phyloP scores from a whole-genome alignment of 2,113 vertebrate species.

The Xiphias gladius region DNA sequence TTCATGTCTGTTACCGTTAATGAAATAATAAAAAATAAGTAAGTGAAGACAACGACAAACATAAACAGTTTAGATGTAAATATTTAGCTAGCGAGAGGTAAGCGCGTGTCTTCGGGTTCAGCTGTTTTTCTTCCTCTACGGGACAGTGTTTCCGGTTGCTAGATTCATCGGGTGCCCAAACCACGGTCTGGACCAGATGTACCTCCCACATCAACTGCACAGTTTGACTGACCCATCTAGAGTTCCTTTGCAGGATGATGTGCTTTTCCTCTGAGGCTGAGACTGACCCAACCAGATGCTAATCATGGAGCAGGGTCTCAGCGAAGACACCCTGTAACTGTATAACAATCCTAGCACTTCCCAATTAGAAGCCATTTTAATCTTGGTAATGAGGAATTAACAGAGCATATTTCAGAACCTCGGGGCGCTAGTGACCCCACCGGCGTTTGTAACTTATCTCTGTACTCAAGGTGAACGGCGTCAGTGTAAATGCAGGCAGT shows the following conservation, averaged over 20 bases:
- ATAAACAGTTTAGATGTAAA: no score
- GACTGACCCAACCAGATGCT: constrained; percentile 20
- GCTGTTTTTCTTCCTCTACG: no score
- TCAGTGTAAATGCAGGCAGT: constrained; percentile 11
- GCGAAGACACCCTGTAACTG: background rate
- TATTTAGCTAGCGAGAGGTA: no score
- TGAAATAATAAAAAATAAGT: no score
- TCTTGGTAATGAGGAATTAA: constrained; percentile 17
- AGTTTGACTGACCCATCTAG: background rate
- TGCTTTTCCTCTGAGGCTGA: constrained; percentile 35
- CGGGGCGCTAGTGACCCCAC: background rate
- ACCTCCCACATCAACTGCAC: constrained; percentile 11
- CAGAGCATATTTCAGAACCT: background rate
- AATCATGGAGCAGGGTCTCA: constrained; percentile 8
- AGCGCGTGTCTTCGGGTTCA: no score
- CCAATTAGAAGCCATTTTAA: constrained; percentile 23
- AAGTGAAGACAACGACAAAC: no score
- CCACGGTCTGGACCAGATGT: constrained; percentile 54
- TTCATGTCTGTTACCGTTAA: no score
- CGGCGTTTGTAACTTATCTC: constrained; percentile 7
- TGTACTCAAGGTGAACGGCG: background rate
- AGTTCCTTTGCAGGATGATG: constrained; percentile 6
- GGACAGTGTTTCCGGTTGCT: background rate
- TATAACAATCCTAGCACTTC: no score
- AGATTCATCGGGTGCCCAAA: constrained; percentile 30